A percentile compares a stretch with the other conserved stretches of the same genome.
phyloP scores from a whole-genome alignment of 2,888 invertebrate genomes.

The Callyntrura guangdongensis region DNA sequence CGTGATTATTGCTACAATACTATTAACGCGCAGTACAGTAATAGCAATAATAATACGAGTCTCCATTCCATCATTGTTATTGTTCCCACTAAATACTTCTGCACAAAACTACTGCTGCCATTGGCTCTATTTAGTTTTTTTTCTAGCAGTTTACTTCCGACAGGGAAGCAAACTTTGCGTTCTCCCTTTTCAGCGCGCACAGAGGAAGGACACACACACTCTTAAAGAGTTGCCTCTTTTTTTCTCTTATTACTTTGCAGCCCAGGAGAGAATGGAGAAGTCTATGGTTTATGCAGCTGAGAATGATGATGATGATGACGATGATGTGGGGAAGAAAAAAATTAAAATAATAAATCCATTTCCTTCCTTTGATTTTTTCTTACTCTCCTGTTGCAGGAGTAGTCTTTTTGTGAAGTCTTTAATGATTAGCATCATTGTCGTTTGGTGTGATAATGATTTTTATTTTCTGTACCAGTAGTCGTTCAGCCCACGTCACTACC shows the following conservation, averaged over 20 bases:
- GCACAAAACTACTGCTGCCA: conserved; percentile 43
- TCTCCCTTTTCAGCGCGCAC: conserved; percentile 43
- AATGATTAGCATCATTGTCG: conserved; percentile 51
- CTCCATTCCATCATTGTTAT: background rate
- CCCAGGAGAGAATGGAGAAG: conserved; percentile 2
- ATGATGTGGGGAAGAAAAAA: conserved; percentile 53
- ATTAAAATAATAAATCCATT: conserved; percentile 70
- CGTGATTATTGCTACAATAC: conserved; percentile 64
- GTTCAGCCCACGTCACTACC: no score
- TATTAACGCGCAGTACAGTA: conserved; percentile 14
- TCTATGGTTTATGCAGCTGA: conserved; percentile 17
- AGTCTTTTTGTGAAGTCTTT: conserved; percentile 50
- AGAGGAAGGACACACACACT: conserved; percentile 77
- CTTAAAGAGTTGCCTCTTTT: conserved; percentile 30
- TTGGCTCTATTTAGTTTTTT: conserved; percentile 62
- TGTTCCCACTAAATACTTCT: background rate
- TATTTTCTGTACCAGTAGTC: conserved; percentile 40
- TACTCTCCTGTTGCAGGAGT: conserved; percentile 30
- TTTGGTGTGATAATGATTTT: conserved; percentile 39
- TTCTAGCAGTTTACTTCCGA: conserved; percentile 75
- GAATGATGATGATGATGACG: no score
- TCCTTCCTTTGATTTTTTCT: conserved; percentile 74
- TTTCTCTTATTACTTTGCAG: background rate
- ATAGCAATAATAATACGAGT: conserved; percentile 19
- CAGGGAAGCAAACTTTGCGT: conserved; percentile 79